phyloP scores from a whole-genome alignment of 2,888 invertebrate species.

The Caenorhabditis sp. region DNA sequence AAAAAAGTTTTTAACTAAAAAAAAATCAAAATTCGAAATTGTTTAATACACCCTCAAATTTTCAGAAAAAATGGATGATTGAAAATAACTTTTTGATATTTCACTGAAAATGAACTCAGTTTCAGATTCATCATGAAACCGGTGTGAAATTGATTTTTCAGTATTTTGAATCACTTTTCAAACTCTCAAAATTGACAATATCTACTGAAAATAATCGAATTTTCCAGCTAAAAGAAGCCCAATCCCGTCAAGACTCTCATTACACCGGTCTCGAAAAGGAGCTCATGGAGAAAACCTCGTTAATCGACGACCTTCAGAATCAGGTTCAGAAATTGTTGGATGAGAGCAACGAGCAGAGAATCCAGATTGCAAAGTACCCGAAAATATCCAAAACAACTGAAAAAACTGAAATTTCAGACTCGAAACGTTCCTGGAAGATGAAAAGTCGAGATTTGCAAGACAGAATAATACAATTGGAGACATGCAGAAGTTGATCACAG shows the following conservation, averaged over 20 bases:
- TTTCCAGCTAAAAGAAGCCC: constrained; percentile 66
- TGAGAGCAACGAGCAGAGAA: constrained; percentile 64
- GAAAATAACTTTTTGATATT: too few species aligned
- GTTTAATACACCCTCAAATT: too few species aligned
- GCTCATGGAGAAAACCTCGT: constrained; percentile 63
- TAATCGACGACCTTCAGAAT: constrained; percentile 70
- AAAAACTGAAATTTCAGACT: constrained; percentile 17
- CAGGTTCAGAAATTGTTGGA: constrained; percentile 66
- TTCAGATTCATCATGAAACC: not conserved
- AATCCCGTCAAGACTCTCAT: constrained; percentile 66
- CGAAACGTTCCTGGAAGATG: constrained; percentile 68
- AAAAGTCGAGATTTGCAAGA: constrained; percentile 57
- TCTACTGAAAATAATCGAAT: not conserved
- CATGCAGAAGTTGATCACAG: constrained; percentile 76
- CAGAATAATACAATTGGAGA: constrained; percentile 76
- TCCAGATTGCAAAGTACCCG: constrained; percentile 59
- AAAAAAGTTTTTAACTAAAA: too few species aligned
- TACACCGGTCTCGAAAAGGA: constrained; percentile 67
- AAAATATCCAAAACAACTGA: not conserved
- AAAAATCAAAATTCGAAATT: too few species aligned
- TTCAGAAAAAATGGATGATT: too few species aligned
- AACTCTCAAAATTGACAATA: too few species aligned
- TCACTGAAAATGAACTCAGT: too few species aligned
- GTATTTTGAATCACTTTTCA: too few species aligned
- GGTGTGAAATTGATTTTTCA: too few species aligned